These are phyloP conservation scores for Amphipyra tragopoginis DNA, from an alignment of 2,888 invertebrate species.

Conservation along the genomic window DNA sequence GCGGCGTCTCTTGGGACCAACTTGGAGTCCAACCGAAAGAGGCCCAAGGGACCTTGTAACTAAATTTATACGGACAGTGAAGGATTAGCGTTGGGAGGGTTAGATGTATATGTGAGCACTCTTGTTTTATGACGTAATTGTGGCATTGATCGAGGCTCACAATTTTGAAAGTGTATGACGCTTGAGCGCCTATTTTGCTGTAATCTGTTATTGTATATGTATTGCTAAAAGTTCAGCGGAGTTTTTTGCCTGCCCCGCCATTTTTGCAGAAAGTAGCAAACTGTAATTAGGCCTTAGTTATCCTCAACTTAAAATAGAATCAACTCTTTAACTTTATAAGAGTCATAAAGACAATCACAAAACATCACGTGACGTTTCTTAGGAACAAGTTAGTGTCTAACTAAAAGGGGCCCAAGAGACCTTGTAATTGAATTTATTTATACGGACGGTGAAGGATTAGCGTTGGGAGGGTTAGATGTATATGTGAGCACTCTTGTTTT, in stretches of 20 bases:
- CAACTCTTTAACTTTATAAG: too few species aligned
- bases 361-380: slow-evolving; percentile 10
- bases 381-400: slow-evolving; percentile 20
- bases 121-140: slow-evolving; percentile 31
- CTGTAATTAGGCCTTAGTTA: too few species aligned
- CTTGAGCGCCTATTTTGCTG: neutral
- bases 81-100: slow-evolving; percentile 27
- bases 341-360: slow-evolving; percentile 13
- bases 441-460: slow-evolving; percentile 46
- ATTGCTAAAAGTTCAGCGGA: too few species aligned
- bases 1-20: slow-evolving; percentile 10
- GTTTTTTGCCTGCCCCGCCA: too few species aligned
- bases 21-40: slow-evolving; percentile 21
- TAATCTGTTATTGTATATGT: too few species aligned
- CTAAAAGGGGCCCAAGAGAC: slow-evolving; percentile 28
- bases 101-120: slow-evolving; percentile 1
- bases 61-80: slow-evolving; percentile 44
- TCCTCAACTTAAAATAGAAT: too few species aligned
- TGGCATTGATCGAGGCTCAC: neutral
- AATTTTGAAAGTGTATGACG: slow-evolving; percentile 16
- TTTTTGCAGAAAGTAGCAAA: too few species aligned
- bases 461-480: neutral
- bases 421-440: slow-evolving; percentile 43
- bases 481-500: slow-evolving; percentile 17
- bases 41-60: slow-evolving; percentile 37